Evolutionary conservation across 2,888 invertebrate genomes (phyloP), one percentile per base, ranked within the genome.

Genomic region (Lasius platythorax): DNA sequence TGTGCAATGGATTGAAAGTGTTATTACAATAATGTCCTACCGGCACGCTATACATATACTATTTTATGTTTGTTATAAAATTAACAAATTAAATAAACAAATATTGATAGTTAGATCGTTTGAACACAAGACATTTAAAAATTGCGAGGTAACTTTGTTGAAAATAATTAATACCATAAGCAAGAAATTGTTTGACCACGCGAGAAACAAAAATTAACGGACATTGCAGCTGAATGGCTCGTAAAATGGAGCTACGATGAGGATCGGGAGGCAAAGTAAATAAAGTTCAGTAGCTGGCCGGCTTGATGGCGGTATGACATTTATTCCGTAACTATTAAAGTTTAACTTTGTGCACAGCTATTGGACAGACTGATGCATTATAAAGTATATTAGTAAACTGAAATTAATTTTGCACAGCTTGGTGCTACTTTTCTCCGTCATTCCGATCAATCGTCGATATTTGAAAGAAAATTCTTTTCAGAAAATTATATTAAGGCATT

Each of bases 211-310:
- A 75, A 82, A 74, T 84, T 85, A 88, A 83, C 72, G 75, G 61
- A 82, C 73, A 61, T 85, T 83, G 87, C 85, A 87, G 87, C 87
- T 87, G 88, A 87, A 83, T 87, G 84, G 46, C 84, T 91, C 90
- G 87, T 90, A 92, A 92, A 91, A 86, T 79, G 73, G 61, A 84
- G 83, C 82, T 74, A 68, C 33, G 61, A 66, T 63, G 63, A 67
- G 82, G 81, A 87, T 86, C 84, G 85, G 85, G 88, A 84, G 88
- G 81, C 73, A 82, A 87, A 87, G 83, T 91, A 90, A 91, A 92
- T 91, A 90, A 93, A 90, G 88, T 90, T 93, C 84, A 87, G 85
- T 85, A 88, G 88, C 87, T 86, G 87, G 87, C 75, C 87, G 75
- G 86, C 88, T 90, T 90, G 86, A 86, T 76, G 87, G 72, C 66